phyloP scores from a whole-genome alignment of 2,888 invertebrate species.

The Latrodectus elegans region DNA sequence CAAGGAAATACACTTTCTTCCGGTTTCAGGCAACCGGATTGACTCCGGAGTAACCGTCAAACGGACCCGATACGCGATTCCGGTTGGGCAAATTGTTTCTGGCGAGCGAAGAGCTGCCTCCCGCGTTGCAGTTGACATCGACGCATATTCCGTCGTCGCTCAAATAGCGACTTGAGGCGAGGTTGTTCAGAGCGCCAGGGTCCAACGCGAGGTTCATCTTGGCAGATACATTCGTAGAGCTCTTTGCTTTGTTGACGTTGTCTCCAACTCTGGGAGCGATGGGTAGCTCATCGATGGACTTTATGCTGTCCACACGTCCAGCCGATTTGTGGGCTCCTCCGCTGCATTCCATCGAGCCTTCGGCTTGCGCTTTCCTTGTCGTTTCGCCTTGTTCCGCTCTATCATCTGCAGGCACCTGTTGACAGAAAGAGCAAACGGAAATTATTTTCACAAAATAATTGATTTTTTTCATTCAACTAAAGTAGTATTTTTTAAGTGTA shows the following conservation, averaged over 20 bases:
- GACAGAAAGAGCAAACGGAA: background rate
- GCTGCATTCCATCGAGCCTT: conserved; percentile 11
- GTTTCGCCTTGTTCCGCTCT: background rate
- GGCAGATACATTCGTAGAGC: background rate
- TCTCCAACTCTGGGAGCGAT: conserved; percentile 32
- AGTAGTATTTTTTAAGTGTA: background rate
- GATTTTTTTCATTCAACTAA: background rate
- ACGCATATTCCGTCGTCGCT: conserved; percentile 32
- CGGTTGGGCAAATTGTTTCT: conserved; percentile 28
- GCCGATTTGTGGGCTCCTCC: background rate
- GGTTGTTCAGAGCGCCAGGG: conserved; percentile 29
- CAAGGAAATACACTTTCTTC: background rate
- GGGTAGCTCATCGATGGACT: conserved; percentile 64
- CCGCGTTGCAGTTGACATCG: conserved; percentile 63
- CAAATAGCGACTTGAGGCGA: conserved; percentile 43
- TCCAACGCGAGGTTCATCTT: conserved; percentile 52
- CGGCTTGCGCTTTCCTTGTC: conserved; percentile 8
- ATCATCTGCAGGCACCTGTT: conserved; percentile 49
- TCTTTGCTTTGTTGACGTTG: conserved; percentile 46
- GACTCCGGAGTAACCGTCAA: conserved; percentile 61
- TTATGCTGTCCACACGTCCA: conserved; percentile 35
- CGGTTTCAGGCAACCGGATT: conserved; percentile 64
- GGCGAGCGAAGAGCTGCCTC: conserved; percentile 17
- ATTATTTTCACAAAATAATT: too few relatives aligned
- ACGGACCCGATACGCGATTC: conserved; percentile 42